Conservation (phyloP, 2,113 vertebrate species). For the Notiomystis cincta region DNA sequence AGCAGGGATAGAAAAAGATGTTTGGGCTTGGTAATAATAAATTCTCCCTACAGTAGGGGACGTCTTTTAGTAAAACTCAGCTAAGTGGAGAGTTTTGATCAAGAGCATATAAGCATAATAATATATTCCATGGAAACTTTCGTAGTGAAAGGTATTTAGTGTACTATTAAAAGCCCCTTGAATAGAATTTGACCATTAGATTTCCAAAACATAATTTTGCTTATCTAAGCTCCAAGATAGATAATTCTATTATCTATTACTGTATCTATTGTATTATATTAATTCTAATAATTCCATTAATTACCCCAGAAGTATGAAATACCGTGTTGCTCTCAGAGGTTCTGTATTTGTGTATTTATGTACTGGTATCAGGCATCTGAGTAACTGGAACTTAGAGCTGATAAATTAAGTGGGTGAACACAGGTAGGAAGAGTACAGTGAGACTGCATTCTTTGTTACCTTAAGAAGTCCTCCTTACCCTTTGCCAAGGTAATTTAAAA, state of each 20-base stretch:
- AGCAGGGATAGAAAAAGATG: neutral
- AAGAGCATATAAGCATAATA: neutral
- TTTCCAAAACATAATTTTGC: neutral
- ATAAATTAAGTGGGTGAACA: neutral
- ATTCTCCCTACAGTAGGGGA: neutral
- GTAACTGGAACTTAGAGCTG: neutral
- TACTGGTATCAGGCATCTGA: neutral
- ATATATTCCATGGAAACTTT: neutral
- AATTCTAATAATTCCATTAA: neutral
- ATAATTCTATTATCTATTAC: neutral
- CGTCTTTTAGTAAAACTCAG: neutral
- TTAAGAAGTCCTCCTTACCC: neutral
- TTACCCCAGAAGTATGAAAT: neutral
- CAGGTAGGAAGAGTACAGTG: neutral
- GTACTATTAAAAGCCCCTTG: neutral
- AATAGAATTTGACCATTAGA: neutral
- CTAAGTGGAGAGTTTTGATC: neutral
- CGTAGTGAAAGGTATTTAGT: neutral
- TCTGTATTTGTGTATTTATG: neutral
- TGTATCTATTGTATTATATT: neutral
- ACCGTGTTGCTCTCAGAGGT: neutral
- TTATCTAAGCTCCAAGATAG: neutral
- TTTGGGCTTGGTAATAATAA: neutral
- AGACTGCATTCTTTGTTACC: neutral
- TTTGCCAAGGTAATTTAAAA: neutral